Base-by-base conservation (phyloP, 2,888 invertebrate species). In the Hemithea aestivaria region DNA sequence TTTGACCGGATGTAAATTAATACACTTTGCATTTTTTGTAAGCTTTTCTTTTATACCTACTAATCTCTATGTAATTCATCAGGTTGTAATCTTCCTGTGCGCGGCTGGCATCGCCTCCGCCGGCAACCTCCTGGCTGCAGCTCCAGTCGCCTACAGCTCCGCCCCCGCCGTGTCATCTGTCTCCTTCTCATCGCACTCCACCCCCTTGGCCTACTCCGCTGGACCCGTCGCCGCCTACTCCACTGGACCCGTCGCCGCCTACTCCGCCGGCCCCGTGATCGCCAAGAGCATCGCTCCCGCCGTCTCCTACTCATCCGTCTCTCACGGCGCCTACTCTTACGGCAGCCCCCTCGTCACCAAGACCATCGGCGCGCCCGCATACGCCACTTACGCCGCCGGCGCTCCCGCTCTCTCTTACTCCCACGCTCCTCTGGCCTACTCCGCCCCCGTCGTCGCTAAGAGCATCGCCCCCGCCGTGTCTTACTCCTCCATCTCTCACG, bases 51-150 rank as follows among this genome's bases (percentile, higher is more conserved):
- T 7, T 31, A 24, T 12, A 1, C 11, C 3, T 11, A 12, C 11
- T 25, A 32, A 41, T 27, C 10, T 6, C 10, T 27, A 2, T 35
- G 7, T 27, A 38, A 42, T 7, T 45, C 48, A 25, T 25, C 57
- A 84, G 90, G 76, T 90, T 51, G 63, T 91, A 52, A 71, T 89
- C 36, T 72, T 92, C 62, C 77, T 88, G 64, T 87, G 90, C 66
- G 78, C 87, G 58, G 85, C 90, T 73, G 89, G 90, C 57, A 81
- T 88, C 49, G 90, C 89, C 60, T 88, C 87, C 63, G 91, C 91
- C 38, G 91, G 92, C 48, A 66, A 87, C 56, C 66, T 91, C 9
- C 67, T 79, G 10, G 79, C 83, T 41, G 76, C 70, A 12, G 79
- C 74, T 21, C 51, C 50, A 7, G 48, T 53, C n/a, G 53, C 87